Percentiles rank a stretch among this genome's conserved stretches.
These are phyloP conservation scores for Falco peregrinus DNA, from an alignment of 2,797 vertebrate species.

Conservation along the genomic window DNA sequence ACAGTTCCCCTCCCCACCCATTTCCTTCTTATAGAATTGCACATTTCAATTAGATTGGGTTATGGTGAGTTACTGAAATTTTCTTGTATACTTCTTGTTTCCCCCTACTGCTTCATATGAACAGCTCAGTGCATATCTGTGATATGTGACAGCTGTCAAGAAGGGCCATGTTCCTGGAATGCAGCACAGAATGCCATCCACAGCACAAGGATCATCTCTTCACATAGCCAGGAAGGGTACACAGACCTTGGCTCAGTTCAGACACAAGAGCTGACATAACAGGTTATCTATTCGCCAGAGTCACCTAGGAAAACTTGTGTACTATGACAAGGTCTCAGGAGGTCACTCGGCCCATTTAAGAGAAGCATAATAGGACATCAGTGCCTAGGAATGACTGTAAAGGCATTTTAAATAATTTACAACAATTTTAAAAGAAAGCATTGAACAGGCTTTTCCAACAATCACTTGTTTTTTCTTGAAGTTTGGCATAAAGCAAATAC, in stretches of 20 bases:
- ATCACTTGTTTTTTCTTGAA: not conserved
- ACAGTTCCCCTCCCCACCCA: not conserved
- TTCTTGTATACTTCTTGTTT: not conserved
- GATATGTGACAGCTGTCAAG: slow-evolving; percentile 52
- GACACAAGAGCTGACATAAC: slow-evolving; percentile 33
- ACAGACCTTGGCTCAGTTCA: slow-evolving; percentile 40
- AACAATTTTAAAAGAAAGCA: not conserved
- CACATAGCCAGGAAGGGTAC: slow-evolving; percentile 54
- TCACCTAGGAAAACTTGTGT: slow-evolving; percentile 40
- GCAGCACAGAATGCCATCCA: slow-evolving; percentile 18
- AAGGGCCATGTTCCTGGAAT: slow-evolving; percentile 49
- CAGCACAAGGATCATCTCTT: slow-evolving; percentile 50
- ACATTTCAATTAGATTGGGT: not conserved
- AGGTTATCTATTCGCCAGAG: slow-evolving; percentile 33
- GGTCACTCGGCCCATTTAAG: not conserved
- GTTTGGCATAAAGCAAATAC: not conserved
- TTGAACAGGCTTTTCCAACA: not conserved
- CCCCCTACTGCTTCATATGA: not conserved
- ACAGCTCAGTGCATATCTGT: not conserved
- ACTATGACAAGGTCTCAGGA: slow-evolving; percentile 28
- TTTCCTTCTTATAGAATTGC: not conserved
- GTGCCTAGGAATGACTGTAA: not conserved
- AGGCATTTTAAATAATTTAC: not conserved
- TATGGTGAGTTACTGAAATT: not conserved
- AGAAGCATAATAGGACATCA: not conserved